Evolutionary conservation across 2,888 invertebrate species (phyloP).

Genomic region (Arge pagana): DNA sequence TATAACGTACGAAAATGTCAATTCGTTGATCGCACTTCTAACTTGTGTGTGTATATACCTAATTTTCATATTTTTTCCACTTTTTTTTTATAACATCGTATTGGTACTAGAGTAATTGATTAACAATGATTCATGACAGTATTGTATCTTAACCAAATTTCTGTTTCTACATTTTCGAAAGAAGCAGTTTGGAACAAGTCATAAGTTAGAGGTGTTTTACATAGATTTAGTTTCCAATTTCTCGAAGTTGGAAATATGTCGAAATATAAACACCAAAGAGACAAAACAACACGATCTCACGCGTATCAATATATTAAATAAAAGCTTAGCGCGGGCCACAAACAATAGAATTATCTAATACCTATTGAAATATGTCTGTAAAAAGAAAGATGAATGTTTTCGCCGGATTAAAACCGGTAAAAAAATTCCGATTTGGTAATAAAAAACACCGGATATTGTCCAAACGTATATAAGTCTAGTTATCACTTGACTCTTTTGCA

Average conservation of each 20-base stretch:
- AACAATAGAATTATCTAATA: slow-evolving; percentile 19
- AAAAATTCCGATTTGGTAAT: slow-evolving; percentile 17
- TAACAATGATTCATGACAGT: slow-evolving; percentile 32
- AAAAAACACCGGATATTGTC: slow-evolving; percentile 20
- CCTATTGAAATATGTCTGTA: too few species aligned
- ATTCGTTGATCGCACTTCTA: slow-evolving; percentile 24
- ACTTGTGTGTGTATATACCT: slow-evolving; percentile 26
- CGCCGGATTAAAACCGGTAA: slow-evolving; percentile 16
- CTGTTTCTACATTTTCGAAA: slow-evolving; percentile 14
- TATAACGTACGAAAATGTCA: slow-evolving; percentile 15
- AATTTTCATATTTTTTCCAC: slow-evolving; percentile 8
- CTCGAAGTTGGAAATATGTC: slow-evolving; percentile 21
- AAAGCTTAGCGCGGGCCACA: slow-evolving; percentile 19
- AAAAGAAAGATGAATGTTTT: slow-evolving; percentile 20
- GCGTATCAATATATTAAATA: slow-evolving; percentile 27
- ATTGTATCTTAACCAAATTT: slow-evolving; percentile 33
- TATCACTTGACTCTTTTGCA: slow-evolving; percentile 39
- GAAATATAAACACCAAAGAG: slow-evolving; percentile 35
- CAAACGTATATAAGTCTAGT: slow-evolving; percentile 24
- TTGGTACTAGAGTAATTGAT: slow-evolving; percentile 24
- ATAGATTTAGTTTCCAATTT: slow-evolving; percentile 11
- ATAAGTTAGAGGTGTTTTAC: slow-evolving; percentile 28
- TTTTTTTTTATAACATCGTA: slow-evolving; percentile 17
- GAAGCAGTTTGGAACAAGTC: slow-evolving; percentile 5
- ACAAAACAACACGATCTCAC: slow-evolving; percentile 37